These are phyloP conservation scores for Tragelaphus scriptus DNA, from an alignment of 2,113 vertebrate species.

Conservation along the genomic window DNA sequence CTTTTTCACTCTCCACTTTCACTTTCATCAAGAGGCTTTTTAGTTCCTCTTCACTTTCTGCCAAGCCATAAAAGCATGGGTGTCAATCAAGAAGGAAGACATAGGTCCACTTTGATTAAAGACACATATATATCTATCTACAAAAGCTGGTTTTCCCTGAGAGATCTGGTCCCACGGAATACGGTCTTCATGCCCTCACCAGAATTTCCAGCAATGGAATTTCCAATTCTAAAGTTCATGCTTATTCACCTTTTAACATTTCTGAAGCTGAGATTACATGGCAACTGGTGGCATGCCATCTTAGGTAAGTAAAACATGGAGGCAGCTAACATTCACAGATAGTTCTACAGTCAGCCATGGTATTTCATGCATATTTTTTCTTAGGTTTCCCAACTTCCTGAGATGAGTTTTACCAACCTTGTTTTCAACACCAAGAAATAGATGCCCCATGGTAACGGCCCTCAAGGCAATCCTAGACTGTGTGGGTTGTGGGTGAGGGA, in stretches of 20 bases:
- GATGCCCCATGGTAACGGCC: neutral
- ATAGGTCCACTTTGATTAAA: neutral
- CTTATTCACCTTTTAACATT: neutral
- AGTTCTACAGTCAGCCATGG: neutral
- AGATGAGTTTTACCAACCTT: neutral
- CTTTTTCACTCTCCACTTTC: too few relatives aligned
- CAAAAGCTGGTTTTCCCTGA: neutral
- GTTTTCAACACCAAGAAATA: neutral
- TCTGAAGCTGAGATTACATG: neutral
- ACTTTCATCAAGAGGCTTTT: too few relatives aligned
- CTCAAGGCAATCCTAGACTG: neutral
- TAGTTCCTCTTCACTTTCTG: too few relatives aligned
- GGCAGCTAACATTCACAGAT: neutral
- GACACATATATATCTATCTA: neutral
- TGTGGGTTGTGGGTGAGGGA: neutral
- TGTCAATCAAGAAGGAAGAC: neutral
- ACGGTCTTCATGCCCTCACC: neutral
- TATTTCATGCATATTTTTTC: neutral
- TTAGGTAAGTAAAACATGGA: neutral
- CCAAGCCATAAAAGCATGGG: neutral
- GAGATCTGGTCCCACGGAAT: neutral
- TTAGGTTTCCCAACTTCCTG: neutral
- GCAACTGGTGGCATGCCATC: neutral
- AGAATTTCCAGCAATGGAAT: neutral
- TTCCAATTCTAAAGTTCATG: neutral